Evolutionary conservation across 2,888 invertebrate species (phyloP).

Genomic region (Cantharis flavilabris): DNA sequence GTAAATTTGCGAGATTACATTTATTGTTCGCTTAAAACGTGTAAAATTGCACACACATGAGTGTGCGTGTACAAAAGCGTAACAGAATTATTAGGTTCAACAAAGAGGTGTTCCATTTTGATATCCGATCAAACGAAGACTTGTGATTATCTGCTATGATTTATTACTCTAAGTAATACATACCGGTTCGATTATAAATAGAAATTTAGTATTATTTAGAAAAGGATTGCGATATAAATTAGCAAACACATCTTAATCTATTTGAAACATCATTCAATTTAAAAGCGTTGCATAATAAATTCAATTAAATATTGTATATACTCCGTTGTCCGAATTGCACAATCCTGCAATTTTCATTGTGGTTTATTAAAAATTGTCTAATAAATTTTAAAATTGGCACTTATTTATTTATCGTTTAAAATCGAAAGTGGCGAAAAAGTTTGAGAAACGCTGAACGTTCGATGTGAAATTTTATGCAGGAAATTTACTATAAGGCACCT

Average conservation of each 20-base stretch:
- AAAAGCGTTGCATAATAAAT: constrained; percentile 12
- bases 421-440: background rate
- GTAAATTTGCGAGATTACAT: background rate
- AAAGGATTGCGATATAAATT: constrained; percentile 6
- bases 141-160: background rate
- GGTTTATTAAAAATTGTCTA: background rate
- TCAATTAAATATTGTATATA: constrained; percentile 15
- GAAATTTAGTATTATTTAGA: background rate
- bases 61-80: background rate
- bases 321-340: constrained; percentile 16
- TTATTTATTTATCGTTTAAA: background rate
- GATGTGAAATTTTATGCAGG: background rate
- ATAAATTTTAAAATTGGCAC: background rate
- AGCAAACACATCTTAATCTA: constrained; percentile 14
- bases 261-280: constrained; percentile 13
- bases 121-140: background rate
- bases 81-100: background rate
- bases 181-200: background rate
- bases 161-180: background rate
- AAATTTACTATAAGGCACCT: constrained; percentile 29
- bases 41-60: background rate
- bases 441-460: background rate
- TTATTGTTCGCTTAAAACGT: background rate
- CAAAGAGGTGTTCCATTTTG: background rate
- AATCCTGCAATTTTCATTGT: constrained; percentile 3